These are phyloP conservation scores for Carcharodon carcharias DNA, from an alignment of 2,797 vertebrate species.

Conservation along the genomic window DNA sequence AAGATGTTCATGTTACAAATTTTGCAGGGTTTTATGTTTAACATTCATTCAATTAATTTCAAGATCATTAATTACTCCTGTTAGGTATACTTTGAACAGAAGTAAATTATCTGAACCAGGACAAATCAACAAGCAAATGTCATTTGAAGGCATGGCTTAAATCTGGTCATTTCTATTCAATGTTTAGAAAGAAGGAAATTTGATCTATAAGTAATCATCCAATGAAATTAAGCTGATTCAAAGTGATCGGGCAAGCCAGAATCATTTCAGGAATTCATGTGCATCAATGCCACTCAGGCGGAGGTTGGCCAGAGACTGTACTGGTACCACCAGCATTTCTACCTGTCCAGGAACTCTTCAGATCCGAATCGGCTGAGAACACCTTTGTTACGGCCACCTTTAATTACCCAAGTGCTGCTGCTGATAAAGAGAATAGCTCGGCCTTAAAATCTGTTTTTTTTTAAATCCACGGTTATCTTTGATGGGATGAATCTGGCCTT, in stretches of 20 bases:
- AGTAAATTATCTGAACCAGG: not conserved
- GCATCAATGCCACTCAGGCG: not conserved
- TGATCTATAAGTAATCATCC: not conserved
- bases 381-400: conserved; percentile 76
- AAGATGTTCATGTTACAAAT: not conserved
- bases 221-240: conserved; percentile 5
- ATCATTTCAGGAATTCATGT: not conserved
- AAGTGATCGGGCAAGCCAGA: not conserved
- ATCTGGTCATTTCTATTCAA: not conserved
- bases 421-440: conserved; percentile 43
- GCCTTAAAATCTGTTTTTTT: not conserved
- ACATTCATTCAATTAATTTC: not conserved
- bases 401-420: conserved; percentile 63
- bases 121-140: not conserved
- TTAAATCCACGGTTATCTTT: not conserved
- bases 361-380: conserved; percentile 63
- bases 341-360: conserved; percentile 67
- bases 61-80: not conserved
- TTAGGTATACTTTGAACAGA: not conserved
- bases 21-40: not conserved
- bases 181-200: not conserved
- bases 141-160: not conserved
- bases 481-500: not conserved
- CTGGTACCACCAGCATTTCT: conserved; percentile 37
- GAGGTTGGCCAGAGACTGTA: not conserved